Evolutionary conservation across 2,113 vertebrate species (phyloP).

Genomic region (Megaceryle torquata): DNA sequence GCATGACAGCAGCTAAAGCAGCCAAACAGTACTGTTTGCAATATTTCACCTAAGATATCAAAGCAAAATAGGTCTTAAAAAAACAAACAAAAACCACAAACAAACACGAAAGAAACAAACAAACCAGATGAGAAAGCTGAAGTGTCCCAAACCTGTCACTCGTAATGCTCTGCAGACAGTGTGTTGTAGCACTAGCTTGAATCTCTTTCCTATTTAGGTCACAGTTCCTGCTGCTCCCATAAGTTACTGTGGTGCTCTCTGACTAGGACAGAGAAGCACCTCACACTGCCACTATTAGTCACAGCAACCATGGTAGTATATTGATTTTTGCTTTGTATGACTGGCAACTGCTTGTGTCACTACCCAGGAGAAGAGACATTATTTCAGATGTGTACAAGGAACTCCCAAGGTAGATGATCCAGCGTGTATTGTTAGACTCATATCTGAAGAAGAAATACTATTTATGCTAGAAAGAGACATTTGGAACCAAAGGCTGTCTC

Average conservation of each 20-base stretch:
- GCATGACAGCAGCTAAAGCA: neutral
- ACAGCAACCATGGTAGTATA: fast-evolving
- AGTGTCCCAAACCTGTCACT: conserved; percentile 31
- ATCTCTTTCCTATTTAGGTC: conserved; percentile 37
- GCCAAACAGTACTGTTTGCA: neutral
- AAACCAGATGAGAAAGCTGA: conserved; percentile 15
- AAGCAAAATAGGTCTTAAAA: neutral
- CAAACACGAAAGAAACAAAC: neutral
- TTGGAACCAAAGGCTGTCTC: neutral
- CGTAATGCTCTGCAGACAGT: neutral
- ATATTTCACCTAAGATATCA: neutral
- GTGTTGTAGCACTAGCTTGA: neutral
- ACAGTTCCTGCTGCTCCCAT: neutral
- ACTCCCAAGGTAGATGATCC: neutral
- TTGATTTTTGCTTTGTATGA: neutral
- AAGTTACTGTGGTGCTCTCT: neutral
- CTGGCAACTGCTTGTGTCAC: neutral
- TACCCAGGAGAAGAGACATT: neutral
- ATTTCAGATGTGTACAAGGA: neutral
- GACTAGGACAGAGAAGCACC: neutral
- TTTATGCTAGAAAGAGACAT: neutral
- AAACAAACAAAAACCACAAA: neutral
- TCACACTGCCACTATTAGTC: neutral
- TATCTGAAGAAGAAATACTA: neutral
- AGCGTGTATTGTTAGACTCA: neutral